phyloP scores from a whole-genome alignment of 2,797 vertebrate species.

The Aldrovandia affinis region DNA sequence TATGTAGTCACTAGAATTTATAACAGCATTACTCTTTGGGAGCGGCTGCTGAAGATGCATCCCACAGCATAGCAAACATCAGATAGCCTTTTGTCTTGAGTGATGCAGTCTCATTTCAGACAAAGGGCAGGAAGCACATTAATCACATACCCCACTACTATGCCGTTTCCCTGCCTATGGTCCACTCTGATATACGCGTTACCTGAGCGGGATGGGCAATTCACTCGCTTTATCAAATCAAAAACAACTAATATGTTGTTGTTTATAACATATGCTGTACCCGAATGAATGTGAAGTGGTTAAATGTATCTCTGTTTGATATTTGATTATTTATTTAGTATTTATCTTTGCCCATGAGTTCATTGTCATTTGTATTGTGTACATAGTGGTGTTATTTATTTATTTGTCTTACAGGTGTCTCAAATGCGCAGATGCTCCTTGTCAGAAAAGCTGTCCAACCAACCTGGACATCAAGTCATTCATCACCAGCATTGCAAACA shows the following conservation, averaged over 20 bases:
- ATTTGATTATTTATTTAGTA: too few relatives aligned
- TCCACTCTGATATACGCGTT: not conserved
- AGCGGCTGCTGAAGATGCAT: constrained; percentile 33
- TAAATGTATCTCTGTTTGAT: too few relatives aligned
- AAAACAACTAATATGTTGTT: too few relatives aligned
- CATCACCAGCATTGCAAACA: constrained; percentile 92
- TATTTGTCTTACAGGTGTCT: constrained; percentile 78
- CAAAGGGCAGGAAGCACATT: constrained; percentile 10
- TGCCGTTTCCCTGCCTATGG: not conserved
- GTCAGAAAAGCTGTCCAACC: constrained; percentile 96
- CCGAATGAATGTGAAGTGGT: too few relatives aligned
- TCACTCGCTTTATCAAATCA: constrained; percentile 69
- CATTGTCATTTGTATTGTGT: constrained; percentile 49
- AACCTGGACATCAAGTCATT: constrained; percentile 93
- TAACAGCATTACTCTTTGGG: constrained; percentile 43
- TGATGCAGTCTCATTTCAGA: constrained; percentile 8
- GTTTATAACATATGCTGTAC: too few relatives aligned
- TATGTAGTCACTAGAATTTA: constrained; percentile 42
- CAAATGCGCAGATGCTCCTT: constrained; percentile 93
- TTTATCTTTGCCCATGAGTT: constrained; percentile 18
- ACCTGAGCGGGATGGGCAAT: constrained; percentile 83
- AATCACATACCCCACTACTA: not conserved
- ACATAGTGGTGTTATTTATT: constrained; percentile 32
- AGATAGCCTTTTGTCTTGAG: constrained; percentile 7
- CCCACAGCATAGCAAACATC: constrained; percentile 1